Base-by-base conservation (phyloP, 2,113 vertebrate genomes). In the Puma concolor region DNA sequence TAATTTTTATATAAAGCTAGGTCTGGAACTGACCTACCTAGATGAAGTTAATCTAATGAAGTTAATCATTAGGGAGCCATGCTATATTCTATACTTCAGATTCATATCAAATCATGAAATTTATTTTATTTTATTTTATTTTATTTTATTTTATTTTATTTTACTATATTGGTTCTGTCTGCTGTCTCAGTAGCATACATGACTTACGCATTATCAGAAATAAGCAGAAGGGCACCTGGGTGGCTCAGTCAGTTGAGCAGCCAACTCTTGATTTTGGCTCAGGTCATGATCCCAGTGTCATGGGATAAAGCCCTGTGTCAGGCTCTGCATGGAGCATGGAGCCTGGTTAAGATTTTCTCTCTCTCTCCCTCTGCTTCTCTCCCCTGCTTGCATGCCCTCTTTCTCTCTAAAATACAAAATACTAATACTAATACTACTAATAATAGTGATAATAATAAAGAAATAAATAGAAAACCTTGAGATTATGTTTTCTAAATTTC, bases 71-170 rank as follows among this genome's bases (percentile, higher is more conserved):
- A 80, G 29, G 44, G 1, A 96, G 44, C 16, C 57, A n/a, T 21
- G 31, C 4, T 54, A 41, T 3, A 66, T 48, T 82, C 60, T 74
- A 0, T 72, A 44, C 15, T 79, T 96, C 50, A 33, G 5, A 23
- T 52, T 86, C 38, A 17, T n/a, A 79, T 64, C 17, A 76, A 21
- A 79, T 25, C 7, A 60, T 71, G 3, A 85, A 63, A 57, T 80
- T 87, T 33, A 69, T 33, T 80, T 87, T 33, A 69, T 36, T 94
- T 80, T 57, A 87, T 81, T 84, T 95, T 63, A 67, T 92, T 87
- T 93, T 50, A 63, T 33, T 80, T 87, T 33, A 69, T 36, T 94
- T 80, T 57, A 87, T 81, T 84, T 95, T 63, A 67, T 92, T 87
- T 93, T 50, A 63, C 31, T 81, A 38, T 12, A 2, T n/a, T 71